A percentile compares a stretch with the other conserved stretches of the same genome.
Conservation (phyloP, 2,113 vertebrate species). For the Catharus bicknelli region DNA sequence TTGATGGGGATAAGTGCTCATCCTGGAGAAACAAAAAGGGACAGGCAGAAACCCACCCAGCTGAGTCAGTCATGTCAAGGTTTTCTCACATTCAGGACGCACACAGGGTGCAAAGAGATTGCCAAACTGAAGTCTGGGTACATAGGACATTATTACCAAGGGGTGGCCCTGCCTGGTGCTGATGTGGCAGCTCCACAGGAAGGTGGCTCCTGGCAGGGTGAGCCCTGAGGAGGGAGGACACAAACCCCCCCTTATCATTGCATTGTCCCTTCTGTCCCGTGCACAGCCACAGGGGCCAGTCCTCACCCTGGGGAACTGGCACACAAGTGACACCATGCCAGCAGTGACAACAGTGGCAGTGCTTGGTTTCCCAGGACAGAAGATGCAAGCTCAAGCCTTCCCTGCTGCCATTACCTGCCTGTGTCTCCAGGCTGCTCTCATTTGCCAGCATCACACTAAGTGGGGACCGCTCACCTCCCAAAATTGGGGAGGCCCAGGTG, state of each 20-base stretch:
- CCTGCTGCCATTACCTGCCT: slow-evolving; percentile 29
- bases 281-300: background rate
- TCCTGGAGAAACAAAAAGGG: background rate
- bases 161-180: background rate
- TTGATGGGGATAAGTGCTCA: background rate
- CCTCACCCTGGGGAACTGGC: background rate
- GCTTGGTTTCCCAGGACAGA: slow-evolving; percentile 15
- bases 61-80: background rate
- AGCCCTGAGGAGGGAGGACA: background rate
- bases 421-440: slow-evolving; percentile 10
- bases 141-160: background rate
- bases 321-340: background rate
- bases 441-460: background rate
- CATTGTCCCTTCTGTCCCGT: background rate
- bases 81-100: background rate
- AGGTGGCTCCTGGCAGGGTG: background rate
- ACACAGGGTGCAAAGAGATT: background rate
- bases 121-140: background rate
- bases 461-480: background rate
- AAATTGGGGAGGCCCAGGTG: background rate
- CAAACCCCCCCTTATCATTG: background rate
- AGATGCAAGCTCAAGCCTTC: background rate
- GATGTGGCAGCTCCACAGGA: background rate
- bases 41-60: background rate
- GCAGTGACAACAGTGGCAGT: background rate